Conservation (phyloP, 2,888 invertebrate genomes). For the Gisinianus flammeolus region DNA sequence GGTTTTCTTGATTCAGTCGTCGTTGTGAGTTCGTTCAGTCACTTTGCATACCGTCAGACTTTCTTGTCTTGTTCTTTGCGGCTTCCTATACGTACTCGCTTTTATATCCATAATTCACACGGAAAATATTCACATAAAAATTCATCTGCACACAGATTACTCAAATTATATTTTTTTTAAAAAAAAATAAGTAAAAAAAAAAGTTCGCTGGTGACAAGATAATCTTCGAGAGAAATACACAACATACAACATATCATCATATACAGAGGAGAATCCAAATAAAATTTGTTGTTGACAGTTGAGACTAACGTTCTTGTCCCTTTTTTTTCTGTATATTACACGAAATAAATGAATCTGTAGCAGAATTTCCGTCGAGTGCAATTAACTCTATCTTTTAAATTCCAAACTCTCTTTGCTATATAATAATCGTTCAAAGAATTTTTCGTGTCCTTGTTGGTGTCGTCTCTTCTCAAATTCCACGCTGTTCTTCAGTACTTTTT, state of each 20-base stretch:
- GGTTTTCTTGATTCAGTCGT: slow-evolving; percentile 16
- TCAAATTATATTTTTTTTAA: background rate
- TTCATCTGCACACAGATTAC: background rate
- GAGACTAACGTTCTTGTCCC: too few relatives aligned
- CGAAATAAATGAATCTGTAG: too few relatives aligned
- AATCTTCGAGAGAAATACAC: background rate
- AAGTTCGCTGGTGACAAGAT: background rate
- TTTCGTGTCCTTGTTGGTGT: too few relatives aligned
- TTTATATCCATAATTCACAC: background rate
- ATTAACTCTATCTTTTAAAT: background rate
- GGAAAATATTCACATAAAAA: background rate
- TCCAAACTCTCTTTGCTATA: too few relatives aligned
- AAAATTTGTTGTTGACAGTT: background rate
- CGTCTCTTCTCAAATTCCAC: too few relatives aligned
- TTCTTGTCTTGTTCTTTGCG: background rate
- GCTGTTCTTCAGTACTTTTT: too few relatives aligned
- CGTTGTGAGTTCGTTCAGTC: slow-evolving; percentile 21
- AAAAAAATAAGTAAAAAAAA: background rate
- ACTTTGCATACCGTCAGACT: background rate
- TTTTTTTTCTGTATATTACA: background rate
- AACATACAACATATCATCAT: too few relatives aligned
- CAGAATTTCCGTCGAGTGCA: background rate
- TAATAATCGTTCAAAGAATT: too few relatives aligned
- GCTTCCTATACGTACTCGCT: background rate
- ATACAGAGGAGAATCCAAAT: too few relatives aligned